A percentile compares a stretch with the other conserved stretches of the same genome.
These are phyloP conservation scores for Centroberyx gerrardi DNA, from an alignment of 2,797 vertebrate genomes.

Conservation along the genomic window DNA sequence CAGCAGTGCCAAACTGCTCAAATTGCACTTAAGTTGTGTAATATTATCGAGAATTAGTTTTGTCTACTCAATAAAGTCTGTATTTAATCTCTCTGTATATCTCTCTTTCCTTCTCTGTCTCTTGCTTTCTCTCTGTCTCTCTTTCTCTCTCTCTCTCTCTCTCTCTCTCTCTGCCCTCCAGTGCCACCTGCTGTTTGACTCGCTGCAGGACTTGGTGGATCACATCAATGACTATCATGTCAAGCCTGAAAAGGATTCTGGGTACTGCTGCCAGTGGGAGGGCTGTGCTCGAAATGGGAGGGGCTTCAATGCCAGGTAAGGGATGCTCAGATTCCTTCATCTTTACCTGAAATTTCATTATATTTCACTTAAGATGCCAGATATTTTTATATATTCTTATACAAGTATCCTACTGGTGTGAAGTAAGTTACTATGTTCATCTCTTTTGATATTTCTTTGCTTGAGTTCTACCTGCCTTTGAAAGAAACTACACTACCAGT, in stretches of 20 bases:
- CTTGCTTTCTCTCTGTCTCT: neutral
- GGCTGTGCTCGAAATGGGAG: conserved; percentile 91
- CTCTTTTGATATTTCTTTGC: too few relatives aligned
- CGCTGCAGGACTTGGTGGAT: conserved; percentile 91
- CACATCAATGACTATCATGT: conserved; percentile 92
- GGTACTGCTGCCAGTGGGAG: conserved; percentile 94
- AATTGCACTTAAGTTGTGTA: too few relatives aligned
- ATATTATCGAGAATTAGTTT: neutral
- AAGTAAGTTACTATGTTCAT: too few relatives aligned
- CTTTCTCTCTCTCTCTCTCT: neutral
- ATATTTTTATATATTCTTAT: neutral
- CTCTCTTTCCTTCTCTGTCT: too few relatives aligned
- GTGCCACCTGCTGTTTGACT: conserved; percentile 92
- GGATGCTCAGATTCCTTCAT: neutral
- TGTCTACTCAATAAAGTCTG: neutral
- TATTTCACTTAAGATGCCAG: too few relatives aligned
- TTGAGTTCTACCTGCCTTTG: too few relatives aligned
- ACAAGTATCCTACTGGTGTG: too few relatives aligned
- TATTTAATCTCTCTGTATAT: too few relatives aligned
- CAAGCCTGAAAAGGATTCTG: conserved; percentile 90
- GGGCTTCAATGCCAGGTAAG: conserved; percentile 92
- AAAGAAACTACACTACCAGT: too few relatives aligned
- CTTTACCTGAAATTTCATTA: too few relatives aligned
- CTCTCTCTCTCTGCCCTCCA: conserved; percentile 53
- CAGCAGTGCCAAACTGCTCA: neutral